Conservation (phyloP, 2,888 invertebrate genomes). For the Ceramica pisi region DNA sequence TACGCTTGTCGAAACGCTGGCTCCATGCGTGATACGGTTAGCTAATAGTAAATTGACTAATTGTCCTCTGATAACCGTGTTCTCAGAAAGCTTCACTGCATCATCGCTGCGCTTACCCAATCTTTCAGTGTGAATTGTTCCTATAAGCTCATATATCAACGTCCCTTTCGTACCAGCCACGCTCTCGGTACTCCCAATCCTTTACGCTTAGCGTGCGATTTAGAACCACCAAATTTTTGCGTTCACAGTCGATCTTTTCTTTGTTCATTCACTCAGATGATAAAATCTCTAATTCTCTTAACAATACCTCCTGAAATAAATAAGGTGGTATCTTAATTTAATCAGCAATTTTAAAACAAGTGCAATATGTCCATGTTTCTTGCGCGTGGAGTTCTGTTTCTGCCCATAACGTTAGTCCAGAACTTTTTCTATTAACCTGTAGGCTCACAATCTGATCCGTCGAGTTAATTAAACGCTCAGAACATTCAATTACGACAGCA, state of each 20-base stretch:
- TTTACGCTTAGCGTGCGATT: constrained; percentile 8
- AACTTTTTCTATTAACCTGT: constrained; percentile 39
- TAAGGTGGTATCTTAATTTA: constrained; percentile 13
- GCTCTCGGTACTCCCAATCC: neutral
- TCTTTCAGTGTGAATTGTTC: neutral
- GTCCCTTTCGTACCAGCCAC: neutral
- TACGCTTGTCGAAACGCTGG: neutral
- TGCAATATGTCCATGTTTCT: neutral
- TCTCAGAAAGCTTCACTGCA: neutral
- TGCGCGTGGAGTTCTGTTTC: neutral
- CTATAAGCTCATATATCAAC: neutral
- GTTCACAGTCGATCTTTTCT: neutral
- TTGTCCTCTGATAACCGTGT: neutral
- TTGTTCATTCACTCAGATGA: neutral
- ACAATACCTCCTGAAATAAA: constrained; percentile 1
- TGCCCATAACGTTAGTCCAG: neutral
- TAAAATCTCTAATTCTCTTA: constrained; percentile 21
- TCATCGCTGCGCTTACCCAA: neutral
- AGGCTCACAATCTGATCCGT: constrained; percentile 47
- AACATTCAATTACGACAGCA: constrained; percentile 56
- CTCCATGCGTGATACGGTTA: neutral
- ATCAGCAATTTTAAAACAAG: constrained; percentile 11
- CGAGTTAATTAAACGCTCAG: constrained; percentile 41
- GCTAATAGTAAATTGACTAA: neutral
- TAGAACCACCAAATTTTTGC: constrained; percentile 12